Evolutionary conservation across 2,113 vertebrate genomes (phyloP).

Genomic region (Sceloporus undulatus): DNA sequence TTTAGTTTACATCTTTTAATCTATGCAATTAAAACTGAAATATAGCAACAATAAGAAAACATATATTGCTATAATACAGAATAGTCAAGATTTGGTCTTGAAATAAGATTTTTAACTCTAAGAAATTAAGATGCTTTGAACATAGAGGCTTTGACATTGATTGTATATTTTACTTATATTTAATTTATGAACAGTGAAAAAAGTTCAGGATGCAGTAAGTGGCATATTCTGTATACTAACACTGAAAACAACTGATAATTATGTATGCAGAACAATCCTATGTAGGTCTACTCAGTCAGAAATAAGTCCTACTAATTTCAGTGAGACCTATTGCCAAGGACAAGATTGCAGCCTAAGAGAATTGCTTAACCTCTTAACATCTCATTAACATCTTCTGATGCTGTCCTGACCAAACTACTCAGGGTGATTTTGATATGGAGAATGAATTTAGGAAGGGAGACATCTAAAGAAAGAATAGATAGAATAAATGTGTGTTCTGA

Average conservation of each 20-base stretch:
- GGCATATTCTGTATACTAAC: slow-evolving; percentile 51
- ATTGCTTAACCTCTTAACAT: slow-evolving; percentile 46
- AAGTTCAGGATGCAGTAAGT: slow-evolving; percentile 56
- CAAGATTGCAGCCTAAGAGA: slow-evolving; percentile 36
- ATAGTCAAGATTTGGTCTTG: slow-evolving; percentile 49
- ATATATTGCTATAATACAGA: slow-evolving; percentile 74
- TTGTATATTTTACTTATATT: slow-evolving; percentile 59
- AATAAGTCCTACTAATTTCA: not conserved
- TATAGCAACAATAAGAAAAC: slow-evolving; percentile 62
- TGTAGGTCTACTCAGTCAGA: not conserved
- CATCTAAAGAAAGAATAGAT: not conserved
- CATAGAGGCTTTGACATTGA: slow-evolving; percentile 65
- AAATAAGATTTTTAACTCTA: slow-evolving; percentile 54
- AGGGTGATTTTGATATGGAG: not conserved
- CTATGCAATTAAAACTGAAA: slow-evolving; percentile 59
- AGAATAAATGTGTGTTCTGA: not conserved
- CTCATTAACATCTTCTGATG: not conserved
- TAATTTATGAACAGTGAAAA: slow-evolving; percentile 64
- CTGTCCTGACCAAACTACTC: not conserved
- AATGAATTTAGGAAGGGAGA: not conserved
- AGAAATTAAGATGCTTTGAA: slow-evolving; percentile 61
- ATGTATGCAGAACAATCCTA: slow-evolving; percentile 11
- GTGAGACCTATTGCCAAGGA: not conserved
- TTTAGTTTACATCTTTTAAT: slow-evolving; percentile 54
- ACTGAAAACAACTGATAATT: slow-evolving; percentile 57